Evolutionary conservation across 2,888 invertebrate genomes (phyloP).

Genomic region (Oscheius onirici): DNA sequence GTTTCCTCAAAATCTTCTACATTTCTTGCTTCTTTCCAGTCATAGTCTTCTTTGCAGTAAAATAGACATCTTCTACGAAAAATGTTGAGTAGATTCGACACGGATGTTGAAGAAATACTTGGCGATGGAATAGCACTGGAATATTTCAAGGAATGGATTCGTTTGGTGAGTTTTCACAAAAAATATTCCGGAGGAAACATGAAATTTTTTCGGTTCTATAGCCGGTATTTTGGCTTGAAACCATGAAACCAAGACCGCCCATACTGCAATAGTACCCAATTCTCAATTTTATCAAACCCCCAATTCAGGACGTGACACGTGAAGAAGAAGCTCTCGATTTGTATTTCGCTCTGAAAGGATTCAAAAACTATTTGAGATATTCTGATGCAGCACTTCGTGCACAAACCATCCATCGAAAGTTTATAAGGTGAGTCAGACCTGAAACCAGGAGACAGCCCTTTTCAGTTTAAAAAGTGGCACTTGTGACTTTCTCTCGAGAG

Average conservation of each 20-base stretch:
- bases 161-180: conserved; percentile 1
- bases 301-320: conserved; percentile 4
- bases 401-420: conserved; percentile 20
- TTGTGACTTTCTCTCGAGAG: conserved; percentile 23
- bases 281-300: too few relatives aligned
- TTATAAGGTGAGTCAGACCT: conserved; percentile 10
- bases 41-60: background rate
- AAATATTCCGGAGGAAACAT: too few relatives aligned
- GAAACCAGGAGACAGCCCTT: background rate
- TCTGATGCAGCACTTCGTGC: conserved; percentile 21
- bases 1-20: too few relatives aligned
- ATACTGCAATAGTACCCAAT: too few relatives aligned
- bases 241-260: too few relatives aligned
- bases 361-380: conserved; percentile 10
- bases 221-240: too few relatives aligned
- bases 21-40: too few relatives aligned
- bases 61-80: background rate
- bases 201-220: too few relatives aligned
- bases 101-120: conserved; percentile 20
- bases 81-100: background rate
- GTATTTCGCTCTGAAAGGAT: conserved; percentile 29
- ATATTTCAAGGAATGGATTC: conserved; percentile 29
- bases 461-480: conserved; percentile 29
- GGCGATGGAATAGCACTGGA: conserved; percentile 14
- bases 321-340: conserved; percentile 8